Evolutionary conservation across 2,888 invertebrate species (phyloP), one percentile per base, ranked within the genome.

Genomic region (Synanthedon myopaeformis): DNA sequence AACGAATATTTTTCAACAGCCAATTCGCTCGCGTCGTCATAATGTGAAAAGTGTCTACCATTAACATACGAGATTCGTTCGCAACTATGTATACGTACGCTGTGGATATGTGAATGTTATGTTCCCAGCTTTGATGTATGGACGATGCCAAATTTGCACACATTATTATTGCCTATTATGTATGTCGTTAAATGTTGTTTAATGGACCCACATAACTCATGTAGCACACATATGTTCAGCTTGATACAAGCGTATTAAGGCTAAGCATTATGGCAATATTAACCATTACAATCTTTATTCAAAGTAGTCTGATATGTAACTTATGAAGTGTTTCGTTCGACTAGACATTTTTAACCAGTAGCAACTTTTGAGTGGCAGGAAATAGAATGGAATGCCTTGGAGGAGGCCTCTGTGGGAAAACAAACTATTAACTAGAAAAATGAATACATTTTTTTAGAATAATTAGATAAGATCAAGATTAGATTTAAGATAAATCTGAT

Each of bases 111-210:
- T 49, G 13, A 17, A 17, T 19, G 49, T 49, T 3, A 23, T 45
- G 52, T 55, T 51, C 6, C 17, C 14, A 35, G 45, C 51, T 52
- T 53, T 53, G 55, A 52, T 53, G 53, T 53, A 52, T 51, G 42
- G 28, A n/a, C 41, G 13, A 50, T 42, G 55, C 55, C 52, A 55
- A 55, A 55, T 53, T 55, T 41, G 42, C 49, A 49, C 23, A 28
- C 54, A 41, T 54, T 54, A 54, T 54, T 54, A 54, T 54, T 45
- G 28, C 23, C 54, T 51, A 54, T 54, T 54, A 54, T 8, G 53
- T 42, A 54, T 19, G 53, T 50, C 53, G 53, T 53, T 50, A 53
- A 53, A 14, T 41, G 49, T 49, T 49, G 19, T 49, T 49, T 49
- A 14, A 49, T 49, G 49, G 17, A 5, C 49, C 49, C 49, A 49